Base-by-base conservation (phyloP, 2,113 vertebrate species). In the Zosterops lateralis region DNA sequence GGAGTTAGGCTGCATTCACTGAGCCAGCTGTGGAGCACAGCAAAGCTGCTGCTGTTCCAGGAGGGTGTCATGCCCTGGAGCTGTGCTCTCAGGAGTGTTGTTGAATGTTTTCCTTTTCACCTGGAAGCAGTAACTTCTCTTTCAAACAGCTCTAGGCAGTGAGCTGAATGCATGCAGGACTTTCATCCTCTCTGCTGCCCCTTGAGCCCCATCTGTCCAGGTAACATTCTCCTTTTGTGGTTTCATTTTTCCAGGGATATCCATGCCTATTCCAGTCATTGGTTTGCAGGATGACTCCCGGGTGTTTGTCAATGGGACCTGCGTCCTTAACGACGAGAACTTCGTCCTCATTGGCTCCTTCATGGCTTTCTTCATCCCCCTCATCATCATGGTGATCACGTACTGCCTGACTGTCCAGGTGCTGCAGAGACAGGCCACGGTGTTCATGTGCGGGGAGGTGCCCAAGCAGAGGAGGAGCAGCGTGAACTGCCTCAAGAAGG, bases 321-420 rank as follows among this genome's bases (percentile, higher is more conserved):
- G 99, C 5, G 98, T 98, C 94, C 98, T 99, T 70, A 99, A 99
- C 1, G 99, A 99, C 19, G 98, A 99, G 91, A 98, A 98, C 90
- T 99, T 99, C n/a, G 98, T 99, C 95, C 98, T 99, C 47, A 98
- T 99, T 17, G 99, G 99, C 44, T 99, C 99, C 90, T 99, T 99
- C 66, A 99, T 99, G 96, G 99, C 99, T 15, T 99, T 99, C 98
- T 99, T 99, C 98, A 99, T 99, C 96, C 99, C 99, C 2, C 97
- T 99, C 94, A 98, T 99, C 91, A 99, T 99, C 94, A 99, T 99
- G 99, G 99, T 99, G 94, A 99, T 99, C 92, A 98, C 99, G 0
- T 99, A 99, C 81, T 99, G 98, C 97, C 98, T 99, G 96, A 99
- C 99, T 3, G 98, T 99, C 34, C 98, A 99, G 95, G 98, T 99